Percentiles rank a stretch among this genome's conserved stretches.
Evolutionary conservation across 2,113 vertebrate genomes (phyloP).

Genomic region (Loxodonta africana): DNA sequence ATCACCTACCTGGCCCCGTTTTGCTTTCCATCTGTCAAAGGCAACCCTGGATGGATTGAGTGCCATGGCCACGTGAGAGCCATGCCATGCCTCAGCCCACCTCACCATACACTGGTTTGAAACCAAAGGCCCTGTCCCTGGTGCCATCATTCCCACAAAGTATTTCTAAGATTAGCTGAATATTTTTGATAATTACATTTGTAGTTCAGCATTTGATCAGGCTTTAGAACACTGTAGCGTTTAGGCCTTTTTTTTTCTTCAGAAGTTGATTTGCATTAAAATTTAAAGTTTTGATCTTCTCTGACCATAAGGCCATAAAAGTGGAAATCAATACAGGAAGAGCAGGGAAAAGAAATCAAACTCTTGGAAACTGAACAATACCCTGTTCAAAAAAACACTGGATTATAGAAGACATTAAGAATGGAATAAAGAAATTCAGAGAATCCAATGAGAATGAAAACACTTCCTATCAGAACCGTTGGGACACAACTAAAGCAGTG

Average conservation of each 20-base stretch:
- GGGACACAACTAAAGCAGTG: too few relatives aligned
- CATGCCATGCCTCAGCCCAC: neutral
- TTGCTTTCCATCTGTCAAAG: neutral
- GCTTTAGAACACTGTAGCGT: conserved; percentile 74
- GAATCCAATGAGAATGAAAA: too few relatives aligned
- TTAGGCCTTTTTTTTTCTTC: conserved; percentile 31
- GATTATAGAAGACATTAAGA: too few relatives aligned
- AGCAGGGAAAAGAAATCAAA: too few relatives aligned
- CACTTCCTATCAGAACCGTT: too few relatives aligned
- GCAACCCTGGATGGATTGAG: neutral
- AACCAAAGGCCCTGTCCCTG: neutral
- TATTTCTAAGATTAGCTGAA: conserved; percentile 59
- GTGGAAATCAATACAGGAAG: too few relatives aligned
- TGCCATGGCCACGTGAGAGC: neutral
- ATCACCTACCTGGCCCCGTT: neutral
- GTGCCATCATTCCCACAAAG: neutral
- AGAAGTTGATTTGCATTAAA: conserved; percentile 80
- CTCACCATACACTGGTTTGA: neutral
- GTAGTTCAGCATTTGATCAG: conserved; percentile 63
- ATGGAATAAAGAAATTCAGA: too few relatives aligned
- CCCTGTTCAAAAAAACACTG: too few relatives aligned
- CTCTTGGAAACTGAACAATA: too few relatives aligned
- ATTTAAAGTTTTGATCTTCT: conserved; percentile 63
- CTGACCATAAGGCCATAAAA: too few relatives aligned
- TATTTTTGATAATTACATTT: conserved; percentile 62